Conservation (phyloP, 2,888 invertebrate species). For the Mellilla xanthometata region DNA sequence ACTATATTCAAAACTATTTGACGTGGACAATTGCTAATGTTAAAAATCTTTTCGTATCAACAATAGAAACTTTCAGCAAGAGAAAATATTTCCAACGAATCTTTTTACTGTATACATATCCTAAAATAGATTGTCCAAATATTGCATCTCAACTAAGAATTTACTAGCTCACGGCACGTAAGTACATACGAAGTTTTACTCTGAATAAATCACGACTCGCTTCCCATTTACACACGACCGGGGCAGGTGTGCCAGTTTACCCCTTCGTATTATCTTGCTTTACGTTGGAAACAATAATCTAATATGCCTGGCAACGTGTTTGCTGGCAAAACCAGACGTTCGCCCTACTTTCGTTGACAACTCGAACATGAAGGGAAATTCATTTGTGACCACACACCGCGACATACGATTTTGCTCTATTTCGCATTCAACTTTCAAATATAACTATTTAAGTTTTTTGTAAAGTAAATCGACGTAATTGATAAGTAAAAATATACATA, state of each 20-base stretch:
- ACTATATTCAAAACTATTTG: too few species aligned
- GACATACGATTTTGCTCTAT: slow-evolving; percentile 41
- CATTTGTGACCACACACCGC: slow-evolving; percentile 48
- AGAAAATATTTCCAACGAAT: too few species aligned
- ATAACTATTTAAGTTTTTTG: too few species aligned
- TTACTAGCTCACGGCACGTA: background rate
- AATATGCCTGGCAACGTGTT: slow-evolving; percentile 36
- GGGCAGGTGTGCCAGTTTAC: slow-evolving; percentile 39
- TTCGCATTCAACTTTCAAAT: too few species aligned
- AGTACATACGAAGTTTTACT: slow-evolving; percentile 18
- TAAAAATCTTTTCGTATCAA: too few species aligned
- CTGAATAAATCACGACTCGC: slow-evolving; percentile 36
- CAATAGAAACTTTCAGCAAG: too few species aligned
- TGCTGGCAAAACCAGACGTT: slow-evolving; percentile 57
- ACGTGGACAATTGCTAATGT: background rate
- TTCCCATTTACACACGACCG: slow-evolving; percentile 29
- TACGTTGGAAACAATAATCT: slow-evolving; percentile 42
- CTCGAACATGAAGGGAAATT: slow-evolving; percentile 66
- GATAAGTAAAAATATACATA: too few species aligned
- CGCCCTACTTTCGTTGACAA: slow-evolving; percentile 69
- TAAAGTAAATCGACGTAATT: too few species aligned
- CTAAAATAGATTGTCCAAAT: slow-evolving; percentile 2
- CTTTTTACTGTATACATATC: background rate
- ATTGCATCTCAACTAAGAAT: slow-evolving; percentile 11
- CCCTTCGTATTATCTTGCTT: slow-evolving; percentile 28